These are phyloP conservation scores for Stictocephala bisonia DNA, from an alignment of 2,888 invertebrate genomes.

Conservation along the genomic window DNA sequence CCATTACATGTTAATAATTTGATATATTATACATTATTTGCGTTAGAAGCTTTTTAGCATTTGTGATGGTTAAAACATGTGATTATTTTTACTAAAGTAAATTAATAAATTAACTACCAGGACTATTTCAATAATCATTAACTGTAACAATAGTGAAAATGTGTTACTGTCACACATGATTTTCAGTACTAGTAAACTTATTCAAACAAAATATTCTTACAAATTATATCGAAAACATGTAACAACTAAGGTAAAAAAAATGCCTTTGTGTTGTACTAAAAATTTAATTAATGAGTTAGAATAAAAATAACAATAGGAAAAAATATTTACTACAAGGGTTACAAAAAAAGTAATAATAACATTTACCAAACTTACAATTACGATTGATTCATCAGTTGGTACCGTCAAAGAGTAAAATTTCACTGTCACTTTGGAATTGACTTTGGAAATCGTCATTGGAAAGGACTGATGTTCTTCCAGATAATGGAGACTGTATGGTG, in stretches of 20 bases:
- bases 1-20: no score
- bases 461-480: slow-evolving; percentile 27
- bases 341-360: slow-evolving; percentile 1
- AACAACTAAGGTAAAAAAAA: slow-evolving; percentile 11
- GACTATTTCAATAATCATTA: slow-evolving; percentile 14
- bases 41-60: no score
- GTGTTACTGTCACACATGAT: slow-evolving; percentile 24
- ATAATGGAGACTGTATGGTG: slow-evolving; percentile 29
- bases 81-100: no score
- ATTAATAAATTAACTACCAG: no score
- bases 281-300: neutral
- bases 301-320: no score
- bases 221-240: no score
- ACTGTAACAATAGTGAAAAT: slow-evolving; percentile 26
- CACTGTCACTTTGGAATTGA: slow-evolving; percentile 33
- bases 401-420: slow-evolving; percentile 11
- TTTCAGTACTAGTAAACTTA: no score
- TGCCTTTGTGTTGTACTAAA: slow-evolving; percentile 8
- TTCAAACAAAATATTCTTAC: no score
- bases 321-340: slow-evolving; percentile 16
- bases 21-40: no score
- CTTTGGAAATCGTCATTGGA: slow-evolving; percentile 28
- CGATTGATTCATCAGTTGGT: slow-evolving; percentile 26
- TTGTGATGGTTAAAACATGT: no score
- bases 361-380: slow-evolving; percentile 7